Base-by-base conservation (phyloP, 2,888 invertebrate species). In the Brassicogethes aeneus region DNA sequence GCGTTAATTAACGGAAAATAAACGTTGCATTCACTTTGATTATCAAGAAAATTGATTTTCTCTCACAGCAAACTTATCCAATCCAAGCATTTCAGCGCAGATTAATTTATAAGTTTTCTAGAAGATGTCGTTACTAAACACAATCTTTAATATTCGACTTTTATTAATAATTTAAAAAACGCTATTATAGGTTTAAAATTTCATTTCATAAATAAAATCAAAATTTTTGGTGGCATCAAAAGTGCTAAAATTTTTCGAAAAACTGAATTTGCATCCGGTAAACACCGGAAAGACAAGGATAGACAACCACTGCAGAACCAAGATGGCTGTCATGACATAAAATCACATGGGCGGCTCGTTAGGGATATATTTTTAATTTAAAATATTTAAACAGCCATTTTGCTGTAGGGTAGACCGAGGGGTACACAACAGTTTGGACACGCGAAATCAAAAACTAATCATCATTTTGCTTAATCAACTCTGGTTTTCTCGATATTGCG, bases 271-370 rank as follows among this genome's bases (percentile, higher is more conserved):
- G 10, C 43, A 55, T 58, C 58, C 58, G 53, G 52, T 48, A 17
- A 38, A 39, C 17, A 44, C 56, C 56, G 59, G 58, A 57, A 59
- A 53, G 46, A 51, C 52, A 55, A 44, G 51, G 14, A 43, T 47
- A 49, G 32, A 39, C 14, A 32, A 12, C 12, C 32, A 12, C 3
- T 37, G 31, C 36, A 42, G 32, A 3, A 5, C 32, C 45, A 50
- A 36, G 34, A 42, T 48, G 45, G 43, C 44, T 40, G 42, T 10
- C 41, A 8, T 33, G 17, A 8, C 14, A 13, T 13, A 3, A 5
- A 5, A 7, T 3, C 32, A 32, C 32, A 52, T 45, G 34, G 48
- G 44, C 47, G 52, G 30, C 43, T 44, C 52, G 47, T 44, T n/a
- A 5, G 32, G 32, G 8, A 32, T 32, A 10, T 32, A 10, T 23